phyloP scores from a whole-genome alignment of 2,797 vertebrate species.

The Phoebastria nigripes region DNA sequence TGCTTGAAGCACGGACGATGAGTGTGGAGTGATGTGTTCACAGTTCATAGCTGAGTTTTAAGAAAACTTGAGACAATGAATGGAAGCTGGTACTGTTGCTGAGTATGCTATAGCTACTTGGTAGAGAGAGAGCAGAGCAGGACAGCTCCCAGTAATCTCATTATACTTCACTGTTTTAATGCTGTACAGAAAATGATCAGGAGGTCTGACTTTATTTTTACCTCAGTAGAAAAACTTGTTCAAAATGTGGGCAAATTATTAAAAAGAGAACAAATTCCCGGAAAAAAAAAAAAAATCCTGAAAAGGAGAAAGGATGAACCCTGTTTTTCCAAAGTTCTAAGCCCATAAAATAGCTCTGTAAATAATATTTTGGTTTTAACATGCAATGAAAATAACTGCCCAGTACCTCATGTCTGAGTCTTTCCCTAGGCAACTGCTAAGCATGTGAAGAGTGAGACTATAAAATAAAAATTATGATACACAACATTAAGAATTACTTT shows the following conservation, averaged over 20 bases:
- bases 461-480: neutral
- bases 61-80: neutral
- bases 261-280: neutral
- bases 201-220: neutral
- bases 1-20: accelerated
- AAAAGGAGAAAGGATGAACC: neutral
- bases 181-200: neutral
- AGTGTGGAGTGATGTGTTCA: neutral
- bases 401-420: neutral
- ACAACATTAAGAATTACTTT: neutral
- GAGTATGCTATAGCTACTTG: neutral
- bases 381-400: neutral
- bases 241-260: neutral
- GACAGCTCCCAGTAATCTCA: neutral
- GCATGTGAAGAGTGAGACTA: neutral
- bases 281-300: neutral
- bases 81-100: neutral
- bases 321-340: neutral
- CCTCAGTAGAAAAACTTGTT: neutral
- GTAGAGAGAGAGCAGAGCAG: neutral
- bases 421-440: neutral
- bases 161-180: neutral
- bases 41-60: neutral
- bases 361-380: neutral
- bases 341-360: neutral